These are phyloP conservation scores for Lichenostomus cassidix DNA, from an alignment of 2,113 vertebrate genomes.

Conservation along the genomic window DNA sequence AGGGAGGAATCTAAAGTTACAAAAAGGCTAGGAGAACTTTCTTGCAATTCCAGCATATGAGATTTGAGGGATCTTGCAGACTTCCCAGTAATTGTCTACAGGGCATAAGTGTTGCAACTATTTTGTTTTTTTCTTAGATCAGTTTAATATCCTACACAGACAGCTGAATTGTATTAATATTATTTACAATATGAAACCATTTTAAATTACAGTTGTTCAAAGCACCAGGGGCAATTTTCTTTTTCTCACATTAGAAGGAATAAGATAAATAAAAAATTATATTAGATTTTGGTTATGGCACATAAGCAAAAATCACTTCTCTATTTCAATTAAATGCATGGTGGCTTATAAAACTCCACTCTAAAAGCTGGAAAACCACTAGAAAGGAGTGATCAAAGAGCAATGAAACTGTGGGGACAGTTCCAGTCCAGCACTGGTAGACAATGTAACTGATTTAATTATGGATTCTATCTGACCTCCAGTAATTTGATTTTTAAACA, in stretches of 20 bases:
- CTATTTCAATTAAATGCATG: background rate
- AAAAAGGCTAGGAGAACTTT: background rate
- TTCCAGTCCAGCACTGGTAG: background rate
- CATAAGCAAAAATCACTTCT: background rate
- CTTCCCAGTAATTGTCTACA: background rate
- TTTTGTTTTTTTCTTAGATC: background rate
- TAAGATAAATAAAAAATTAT: background rate
- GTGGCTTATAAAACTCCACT: background rate
- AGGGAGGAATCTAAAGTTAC: background rate
- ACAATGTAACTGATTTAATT: background rate
- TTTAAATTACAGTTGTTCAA: background rate
- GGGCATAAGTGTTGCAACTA: background rate
- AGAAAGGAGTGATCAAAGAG: background rate
- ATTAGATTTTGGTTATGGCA: background rate
- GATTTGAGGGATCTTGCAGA: background rate
- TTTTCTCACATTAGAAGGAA: background rate
- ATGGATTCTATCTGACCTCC: background rate
- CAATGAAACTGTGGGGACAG: background rate
- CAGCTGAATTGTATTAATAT: background rate
- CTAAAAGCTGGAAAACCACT: background rate
- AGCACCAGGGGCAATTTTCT: background rate
- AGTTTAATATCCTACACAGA: background rate
- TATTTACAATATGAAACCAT: background rate
- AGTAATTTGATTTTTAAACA: background rate
- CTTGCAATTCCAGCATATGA: background rate